phyloP scores from a whole-genome alignment of 2,797 vertebrate genomes.

The Remorina albescens region DNA sequence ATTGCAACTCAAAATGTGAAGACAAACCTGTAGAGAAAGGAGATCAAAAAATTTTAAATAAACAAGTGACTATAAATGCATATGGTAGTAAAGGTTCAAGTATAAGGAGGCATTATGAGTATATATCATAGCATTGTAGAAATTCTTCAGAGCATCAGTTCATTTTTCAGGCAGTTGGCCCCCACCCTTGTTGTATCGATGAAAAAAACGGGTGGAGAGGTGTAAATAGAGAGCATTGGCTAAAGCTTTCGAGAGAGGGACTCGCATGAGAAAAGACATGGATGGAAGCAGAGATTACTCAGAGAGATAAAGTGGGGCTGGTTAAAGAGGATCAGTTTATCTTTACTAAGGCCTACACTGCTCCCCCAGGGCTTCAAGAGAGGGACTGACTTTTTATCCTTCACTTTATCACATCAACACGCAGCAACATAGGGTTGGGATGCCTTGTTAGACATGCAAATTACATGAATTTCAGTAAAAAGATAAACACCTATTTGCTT shows the following conservation, averaged over 20 bases:
- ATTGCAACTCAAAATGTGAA: too few species aligned
- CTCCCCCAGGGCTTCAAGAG: constrained; percentile 64
- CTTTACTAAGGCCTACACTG: constrained; percentile 71
- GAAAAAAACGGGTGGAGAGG: constrained; percentile 8
- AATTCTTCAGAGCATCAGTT: constrained; percentile 53
- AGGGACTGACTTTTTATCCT: constrained; percentile 62
- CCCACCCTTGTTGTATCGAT: background rate
- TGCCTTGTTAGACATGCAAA: constrained; percentile 53
- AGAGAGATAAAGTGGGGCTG: constrained; percentile 74
- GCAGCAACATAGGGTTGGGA: constrained; percentile 40
- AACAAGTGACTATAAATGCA: background rate
- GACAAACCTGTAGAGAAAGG: too few species aligned
- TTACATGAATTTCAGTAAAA: constrained; percentile 32
- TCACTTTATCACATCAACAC: constrained; percentile 56
- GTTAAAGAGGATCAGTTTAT: constrained; percentile 82
- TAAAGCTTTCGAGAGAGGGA: constrained; percentile 64
- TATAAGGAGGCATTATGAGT: background rate
- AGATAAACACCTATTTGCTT: constrained; percentile 19
- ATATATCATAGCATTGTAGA: too few species aligned
- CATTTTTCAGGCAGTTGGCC: constrained; percentile 46
- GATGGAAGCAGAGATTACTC: constrained; percentile 79
- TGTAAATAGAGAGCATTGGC: constrained; percentile 51
- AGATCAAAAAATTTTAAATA: too few species aligned
- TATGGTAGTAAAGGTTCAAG: background rate
- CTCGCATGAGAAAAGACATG: constrained; percentile 66